Percentiles rank a stretch among this genome's conserved stretches.
phyloP scores from a whole-genome alignment of 2,888 invertebrate genomes.

The Melinopterus prodromus region DNA sequence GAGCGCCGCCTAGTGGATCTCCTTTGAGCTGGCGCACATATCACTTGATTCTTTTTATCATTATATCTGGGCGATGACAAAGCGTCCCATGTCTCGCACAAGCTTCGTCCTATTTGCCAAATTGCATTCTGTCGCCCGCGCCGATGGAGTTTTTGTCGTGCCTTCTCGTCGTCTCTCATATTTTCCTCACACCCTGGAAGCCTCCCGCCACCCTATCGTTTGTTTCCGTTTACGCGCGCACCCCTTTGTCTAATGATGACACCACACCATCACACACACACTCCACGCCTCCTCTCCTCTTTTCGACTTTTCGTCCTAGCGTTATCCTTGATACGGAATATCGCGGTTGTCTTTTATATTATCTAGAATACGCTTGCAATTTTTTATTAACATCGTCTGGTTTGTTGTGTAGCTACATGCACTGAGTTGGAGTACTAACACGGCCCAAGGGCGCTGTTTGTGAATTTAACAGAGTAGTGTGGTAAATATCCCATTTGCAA shows the following conservation, averaged over 20 bases:
- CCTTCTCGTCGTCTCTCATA: neutral
- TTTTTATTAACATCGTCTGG: no score
- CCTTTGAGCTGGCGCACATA: neutral
- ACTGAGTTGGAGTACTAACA: no score
- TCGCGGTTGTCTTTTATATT: neutral
- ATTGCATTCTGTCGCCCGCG: neutral
- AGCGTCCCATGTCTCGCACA: neutral
- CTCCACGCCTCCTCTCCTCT: neutral
- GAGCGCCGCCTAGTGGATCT: neutral
- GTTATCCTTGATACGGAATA: neutral
- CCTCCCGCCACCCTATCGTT: neutral
- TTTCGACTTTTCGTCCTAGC: neutral
- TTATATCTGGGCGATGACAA: neutral
- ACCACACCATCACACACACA: neutral
- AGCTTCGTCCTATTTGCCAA: constrained; percentile 4
- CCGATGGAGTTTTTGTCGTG: neutral
- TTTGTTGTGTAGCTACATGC: no score
- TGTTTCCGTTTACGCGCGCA: neutral
- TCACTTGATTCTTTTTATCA: constrained; percentile 4
- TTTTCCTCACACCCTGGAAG: neutral
- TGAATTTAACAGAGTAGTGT: no score
- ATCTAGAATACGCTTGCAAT: no score
- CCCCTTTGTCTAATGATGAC: constrained; percentile 4
- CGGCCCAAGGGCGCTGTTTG: no score
- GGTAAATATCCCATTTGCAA: no score